Base-by-base conservation (phyloP, 2,113 vertebrate species). In the Colistium nudipinnis region DNA sequence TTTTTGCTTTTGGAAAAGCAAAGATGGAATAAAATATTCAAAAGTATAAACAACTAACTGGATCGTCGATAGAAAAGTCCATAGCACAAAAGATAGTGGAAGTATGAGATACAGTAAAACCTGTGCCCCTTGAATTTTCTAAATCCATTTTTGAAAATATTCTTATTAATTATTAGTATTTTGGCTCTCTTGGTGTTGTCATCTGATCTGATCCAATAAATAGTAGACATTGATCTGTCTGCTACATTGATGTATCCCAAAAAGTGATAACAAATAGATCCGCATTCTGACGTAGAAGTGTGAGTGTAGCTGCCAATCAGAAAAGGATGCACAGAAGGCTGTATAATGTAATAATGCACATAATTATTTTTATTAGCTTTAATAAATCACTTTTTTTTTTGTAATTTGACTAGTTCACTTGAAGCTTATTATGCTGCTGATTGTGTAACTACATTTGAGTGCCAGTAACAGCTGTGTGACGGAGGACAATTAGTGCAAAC, bases 401-500 rank as follows among this genome's bases (percentile, higher is more conserved):
- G 43, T 12, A 7, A 28, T 66, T 22, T 9, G 13, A 17, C 1
- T n/a, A 7, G n/a, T 65, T 28, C 6, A 24, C 17, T 16, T 25
- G 48, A 10, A 59, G 44, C 47, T 78, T 44, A 0, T 38, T 48
- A 38, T 2, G 0, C 38, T 41, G 53, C 28, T 13, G 68, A 56
- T 54, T 16, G 24, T 61, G 2, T n/a, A 25, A 45, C 19, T 65
- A 24, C 47, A 70, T 57, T 10, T 27, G 24, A 17, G 52, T 6
- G 27, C 27, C 59, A 16, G 16, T 35, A 66, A 25, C 80, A 52
- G 70, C 78, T 36, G 38, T 41, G 54, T 67, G 48, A 69, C 45
- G 28, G 55, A 80, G 41, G 70, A 73, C 81, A 77, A 81, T 86
- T 81, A 86, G 76, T 62, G 33, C 12, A 1, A 35, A 35, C 44